Percentiles rank a stretch among this genome's conserved stretches.
Evolutionary conservation across 2,113 vertebrate genomes (phyloP).

Genomic region (Eulacestoma nigropectus): DNA sequence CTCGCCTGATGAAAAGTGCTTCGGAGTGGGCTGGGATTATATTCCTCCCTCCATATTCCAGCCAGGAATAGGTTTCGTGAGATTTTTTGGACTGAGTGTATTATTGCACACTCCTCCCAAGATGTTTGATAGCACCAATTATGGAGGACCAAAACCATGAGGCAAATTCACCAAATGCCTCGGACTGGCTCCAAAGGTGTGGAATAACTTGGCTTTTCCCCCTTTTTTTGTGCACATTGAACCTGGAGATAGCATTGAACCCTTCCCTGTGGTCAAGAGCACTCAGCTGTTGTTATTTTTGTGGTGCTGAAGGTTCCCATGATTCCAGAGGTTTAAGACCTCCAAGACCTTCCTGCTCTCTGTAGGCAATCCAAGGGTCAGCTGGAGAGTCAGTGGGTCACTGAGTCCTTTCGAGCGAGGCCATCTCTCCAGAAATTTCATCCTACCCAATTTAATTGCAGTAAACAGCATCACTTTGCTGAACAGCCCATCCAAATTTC

Average conservation of each 20-base stretch:
- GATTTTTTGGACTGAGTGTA: not conserved
- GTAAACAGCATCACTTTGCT: not conserved
- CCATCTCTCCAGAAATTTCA: not conserved
- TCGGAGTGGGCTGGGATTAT: not conserved
- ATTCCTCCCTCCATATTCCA: not conserved
- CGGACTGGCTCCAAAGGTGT: not conserved
- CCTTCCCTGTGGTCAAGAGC: not conserved
- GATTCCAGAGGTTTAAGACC: not conserved
- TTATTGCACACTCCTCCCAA: not conserved
- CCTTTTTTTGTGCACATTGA: not conserved
- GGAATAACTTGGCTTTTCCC: not conserved
- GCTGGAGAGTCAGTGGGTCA: not conserved
- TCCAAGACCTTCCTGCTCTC: not conserved
- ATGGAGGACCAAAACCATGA: not conserved
- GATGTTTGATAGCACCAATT: not conserved
- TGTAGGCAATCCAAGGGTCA: not conserved
- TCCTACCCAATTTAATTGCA: not conserved
- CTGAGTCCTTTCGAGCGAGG: not conserved
- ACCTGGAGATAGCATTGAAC: not conserved
- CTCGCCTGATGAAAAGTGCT: not conserved
- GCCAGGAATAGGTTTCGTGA: not conserved
- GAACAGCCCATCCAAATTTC: not conserved
- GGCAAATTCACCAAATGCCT: not conserved
- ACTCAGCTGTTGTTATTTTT: not conserved
- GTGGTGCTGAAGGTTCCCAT: not conserved